Percentiles rank a stretch among this genome's conserved stretches.
These are phyloP conservation scores for Mirza zaza DNA, from an alignment of 2,113 vertebrate species.

Conservation along the genomic window DNA sequence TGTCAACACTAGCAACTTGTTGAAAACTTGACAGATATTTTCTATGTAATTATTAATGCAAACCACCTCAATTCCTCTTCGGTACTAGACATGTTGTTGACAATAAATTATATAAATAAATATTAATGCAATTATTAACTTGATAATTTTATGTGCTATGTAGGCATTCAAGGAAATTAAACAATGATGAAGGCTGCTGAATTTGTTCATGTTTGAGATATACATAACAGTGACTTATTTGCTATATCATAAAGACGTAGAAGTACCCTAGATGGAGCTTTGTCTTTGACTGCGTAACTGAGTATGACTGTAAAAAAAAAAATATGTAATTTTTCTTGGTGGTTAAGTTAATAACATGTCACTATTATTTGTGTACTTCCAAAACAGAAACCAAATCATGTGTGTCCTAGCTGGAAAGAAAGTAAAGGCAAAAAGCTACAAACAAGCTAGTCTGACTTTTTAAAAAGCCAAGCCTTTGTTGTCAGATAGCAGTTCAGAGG, in stretches of 20 bases:
- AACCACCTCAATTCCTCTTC: conserved; percentile 51
- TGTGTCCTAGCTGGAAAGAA: conserved; percentile 63
- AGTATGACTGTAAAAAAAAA: conserved; percentile 57
- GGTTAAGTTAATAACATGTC: conserved; percentile 76
- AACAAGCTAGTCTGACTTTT: conserved; percentile 53
- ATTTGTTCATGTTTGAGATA: background rate
- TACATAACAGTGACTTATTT: conserved; percentile 67
- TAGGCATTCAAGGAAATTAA: conserved; percentile 49
- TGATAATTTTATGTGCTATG: conserved; percentile 67
- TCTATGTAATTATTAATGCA: conserved; percentile 53
- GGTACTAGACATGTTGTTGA: conserved; percentile 23
- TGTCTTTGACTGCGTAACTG: conserved; percentile 53
- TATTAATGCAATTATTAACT: conserved; percentile 70
- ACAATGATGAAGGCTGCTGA: conserved; percentile 50
- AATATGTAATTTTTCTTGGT: conserved; percentile 59
- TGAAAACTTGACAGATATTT: conserved; percentile 60
- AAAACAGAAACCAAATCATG: conserved; percentile 61
- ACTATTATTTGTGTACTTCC: conserved; percentile 71
- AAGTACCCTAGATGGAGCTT: conserved; percentile 31
- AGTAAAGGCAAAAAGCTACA: conserved; percentile 3
- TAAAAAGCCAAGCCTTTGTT: conserved; percentile 59
- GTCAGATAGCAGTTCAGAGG: conserved; percentile 62
- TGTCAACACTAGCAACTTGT: conserved; percentile 45
- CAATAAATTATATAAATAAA: conserved; percentile 74
- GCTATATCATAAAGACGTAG: conserved; percentile 58